Evolutionary conservation across 2,888 invertebrate genomes (phyloP).

Genomic region (Drosophila pullipes): DNA sequence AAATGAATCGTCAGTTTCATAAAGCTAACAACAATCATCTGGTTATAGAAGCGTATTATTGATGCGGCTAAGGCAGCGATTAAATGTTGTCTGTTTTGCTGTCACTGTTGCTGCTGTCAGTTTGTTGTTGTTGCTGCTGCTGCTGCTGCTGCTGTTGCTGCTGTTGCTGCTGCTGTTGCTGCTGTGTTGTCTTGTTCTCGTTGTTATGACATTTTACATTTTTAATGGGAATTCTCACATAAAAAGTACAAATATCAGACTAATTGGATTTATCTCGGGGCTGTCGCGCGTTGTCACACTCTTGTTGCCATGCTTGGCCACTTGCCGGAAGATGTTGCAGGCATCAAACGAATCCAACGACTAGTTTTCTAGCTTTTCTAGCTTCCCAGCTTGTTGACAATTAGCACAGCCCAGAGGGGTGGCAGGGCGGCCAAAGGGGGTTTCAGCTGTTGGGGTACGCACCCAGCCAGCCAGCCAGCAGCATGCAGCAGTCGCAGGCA

Average conservation of each 20-base stretch:
- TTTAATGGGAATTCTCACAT: constrained; percentile 84
- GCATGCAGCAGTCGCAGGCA: constrained; percentile 23
- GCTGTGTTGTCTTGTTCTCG: constrained; percentile 75
- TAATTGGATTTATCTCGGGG: constrained; percentile 85
- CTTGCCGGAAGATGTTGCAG: constrained; percentile 74
- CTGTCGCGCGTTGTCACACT: constrained; percentile 80
- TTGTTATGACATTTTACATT: constrained; percentile 80
- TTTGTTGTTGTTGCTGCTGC: constrained; percentile 27
- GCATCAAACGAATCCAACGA: constrained; percentile 50
- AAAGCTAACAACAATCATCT: neutral
- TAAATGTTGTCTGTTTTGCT: constrained; percentile 17
- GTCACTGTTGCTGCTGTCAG: constrained; percentile 21
- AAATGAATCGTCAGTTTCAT: constrained; percentile 1
- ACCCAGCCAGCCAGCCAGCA: constrained; percentile 41
- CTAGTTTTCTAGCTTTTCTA: constrained; percentile 39
- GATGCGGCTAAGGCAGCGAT: constrained; percentile 21
- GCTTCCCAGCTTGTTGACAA: constrained; percentile 58
- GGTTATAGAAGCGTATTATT: constrained; percentile 40
- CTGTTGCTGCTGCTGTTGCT: constrained; percentile 42
- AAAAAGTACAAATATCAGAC: constrained; percentile 85
- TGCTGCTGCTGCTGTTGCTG: constrained; percentile 35
- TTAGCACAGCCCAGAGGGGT: constrained; percentile 46
- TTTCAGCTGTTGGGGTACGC: constrained; percentile 25
- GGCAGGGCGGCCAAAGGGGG: neutral
- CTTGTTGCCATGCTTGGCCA: constrained; percentile 62